Conservation (phyloP, 2,113 vertebrate species). For the Sclerurus mexicanus region DNA sequence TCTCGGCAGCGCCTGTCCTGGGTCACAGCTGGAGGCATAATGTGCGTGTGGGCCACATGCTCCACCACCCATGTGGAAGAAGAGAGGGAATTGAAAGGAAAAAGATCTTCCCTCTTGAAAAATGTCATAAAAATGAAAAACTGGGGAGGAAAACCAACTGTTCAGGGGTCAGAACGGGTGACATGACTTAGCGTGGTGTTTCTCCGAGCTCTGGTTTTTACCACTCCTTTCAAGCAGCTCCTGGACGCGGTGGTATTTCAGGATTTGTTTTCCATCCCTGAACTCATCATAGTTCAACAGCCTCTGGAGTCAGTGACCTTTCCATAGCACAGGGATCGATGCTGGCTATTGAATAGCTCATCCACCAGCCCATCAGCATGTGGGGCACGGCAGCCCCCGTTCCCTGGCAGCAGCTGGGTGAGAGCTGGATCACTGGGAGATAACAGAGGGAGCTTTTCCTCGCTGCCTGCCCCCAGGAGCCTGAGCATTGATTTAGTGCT, state of each 20-base stretch:
- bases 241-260: neutral
- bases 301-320: constrained; percentile 24
- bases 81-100: neutral
- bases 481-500: neutral
- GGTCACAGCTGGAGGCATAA: neutral
- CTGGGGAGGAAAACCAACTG: neutral
- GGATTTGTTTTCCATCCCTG: neutral
- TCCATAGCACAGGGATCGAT: neutral
- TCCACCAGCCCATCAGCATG: constrained; percentile 1
- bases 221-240: neutral
- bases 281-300: neutral
- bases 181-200: neutral
- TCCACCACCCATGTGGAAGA: neutral
- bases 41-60: neutral
- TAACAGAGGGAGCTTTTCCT: neutral
- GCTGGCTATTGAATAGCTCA: neutral
- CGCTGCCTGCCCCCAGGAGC: neutral
- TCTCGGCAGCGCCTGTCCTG: neutral
- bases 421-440: neutral
- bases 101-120: neutral
- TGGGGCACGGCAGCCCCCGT: neutral
- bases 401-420: neutral
- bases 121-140: neutral
- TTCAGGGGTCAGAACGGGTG: neutral
- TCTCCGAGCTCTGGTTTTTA: neutral